Percentiles rank a stretch among this genome's conserved stretches.
These are phyloP conservation scores for Epinephelus malabaricus DNA, from an alignment of 2,797 vertebrate species.

Conservation along the genomic window DNA sequence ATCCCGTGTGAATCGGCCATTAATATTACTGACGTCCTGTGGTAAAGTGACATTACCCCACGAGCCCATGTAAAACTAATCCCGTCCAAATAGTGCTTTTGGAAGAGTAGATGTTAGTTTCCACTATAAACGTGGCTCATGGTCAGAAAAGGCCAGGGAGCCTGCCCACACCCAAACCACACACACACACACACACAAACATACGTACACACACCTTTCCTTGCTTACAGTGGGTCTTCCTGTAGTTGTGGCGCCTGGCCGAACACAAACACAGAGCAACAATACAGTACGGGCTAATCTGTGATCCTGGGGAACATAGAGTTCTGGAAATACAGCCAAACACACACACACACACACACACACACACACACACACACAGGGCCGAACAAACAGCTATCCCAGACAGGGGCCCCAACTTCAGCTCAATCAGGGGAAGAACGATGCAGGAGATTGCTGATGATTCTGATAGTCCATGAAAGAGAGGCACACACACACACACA, in stretches of 20 bases:
- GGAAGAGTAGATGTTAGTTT: too few relatives aligned
- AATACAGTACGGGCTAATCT: constrained; percentile 85
- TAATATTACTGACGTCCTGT: too few relatives aligned
- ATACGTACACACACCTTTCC: constrained; percentile 73
- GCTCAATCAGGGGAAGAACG: constrained; percentile 78
- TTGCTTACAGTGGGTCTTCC: constrained; percentile 84
- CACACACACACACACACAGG: constrained; percentile 38
- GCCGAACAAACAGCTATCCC: constrained; percentile 76
- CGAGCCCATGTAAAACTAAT: too few relatives aligned
- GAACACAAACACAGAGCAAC: constrained; percentile 86
- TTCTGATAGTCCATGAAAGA: constrained; percentile 75
- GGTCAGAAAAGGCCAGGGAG: too few relatives aligned
- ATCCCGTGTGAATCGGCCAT: too few relatives aligned
- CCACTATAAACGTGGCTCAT: too few relatives aligned
- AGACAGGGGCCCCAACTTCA: constrained; percentile 73
- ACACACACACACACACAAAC: constrained; percentile 54
- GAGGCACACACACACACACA: not conserved
- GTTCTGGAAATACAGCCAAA: constrained; percentile 80
- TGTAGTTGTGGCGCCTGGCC: constrained; percentile 80
- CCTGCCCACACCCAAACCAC: too few relatives aligned
- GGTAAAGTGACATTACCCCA: too few relatives aligned
- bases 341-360: constrained; percentile 59
- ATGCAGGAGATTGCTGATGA: constrained; percentile 82
- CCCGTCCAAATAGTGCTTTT: too few relatives aligned
- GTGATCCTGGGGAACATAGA: constrained; percentile 84